phyloP scores from a whole-genome alignment of 2,113 vertebrate genomes.

The Brachyhypopomus gauderio region DNA sequence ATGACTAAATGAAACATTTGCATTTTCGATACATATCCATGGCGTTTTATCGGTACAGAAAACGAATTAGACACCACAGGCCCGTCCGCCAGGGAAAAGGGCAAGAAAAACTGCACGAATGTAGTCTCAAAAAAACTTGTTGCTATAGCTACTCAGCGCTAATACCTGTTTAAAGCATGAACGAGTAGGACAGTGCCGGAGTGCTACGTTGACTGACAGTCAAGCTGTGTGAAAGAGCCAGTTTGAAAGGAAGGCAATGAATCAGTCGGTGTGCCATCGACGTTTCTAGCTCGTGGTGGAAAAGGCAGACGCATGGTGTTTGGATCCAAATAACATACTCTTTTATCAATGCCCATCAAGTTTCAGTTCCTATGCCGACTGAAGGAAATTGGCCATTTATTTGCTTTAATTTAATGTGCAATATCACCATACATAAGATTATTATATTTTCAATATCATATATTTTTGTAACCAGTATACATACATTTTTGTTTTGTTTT shows the following conservation, averaged over 20 bases:
- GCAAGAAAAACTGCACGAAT: conserved; percentile 58
- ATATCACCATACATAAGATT: too few species aligned
- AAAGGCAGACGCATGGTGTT: conserved; percentile 24
- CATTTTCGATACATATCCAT: neutral
- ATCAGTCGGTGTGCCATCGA: conserved; percentile 35
- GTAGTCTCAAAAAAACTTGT: conserved; percentile 70
- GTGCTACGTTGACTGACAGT: conserved; percentile 60
- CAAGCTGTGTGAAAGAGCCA: conserved; percentile 33
- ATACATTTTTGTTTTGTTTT: too few species aligned
- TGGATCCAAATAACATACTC: neutral
- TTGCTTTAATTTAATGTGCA: too few species aligned
- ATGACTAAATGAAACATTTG: neutral
- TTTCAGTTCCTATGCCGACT: neutral
- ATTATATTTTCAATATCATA: too few species aligned
- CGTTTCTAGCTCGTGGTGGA: neutral
- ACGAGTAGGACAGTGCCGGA: conserved; percentile 44
- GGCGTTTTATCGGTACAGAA: conserved; percentile 20
- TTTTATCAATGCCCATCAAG: conserved; percentile 12
- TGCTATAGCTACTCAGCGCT: conserved; percentile 68
- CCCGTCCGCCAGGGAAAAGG: conserved; percentile 33
- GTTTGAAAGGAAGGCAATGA: conserved; percentile 26
- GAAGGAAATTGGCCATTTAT: neutral
- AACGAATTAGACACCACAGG: conserved; percentile 45
- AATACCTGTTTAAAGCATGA: conserved; percentile 62
- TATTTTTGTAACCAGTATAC: too few species aligned